Evolutionary conservation across 1,140 invertebrate species (phyloP).

Genomic region (Plectus sambesii): DNA sequence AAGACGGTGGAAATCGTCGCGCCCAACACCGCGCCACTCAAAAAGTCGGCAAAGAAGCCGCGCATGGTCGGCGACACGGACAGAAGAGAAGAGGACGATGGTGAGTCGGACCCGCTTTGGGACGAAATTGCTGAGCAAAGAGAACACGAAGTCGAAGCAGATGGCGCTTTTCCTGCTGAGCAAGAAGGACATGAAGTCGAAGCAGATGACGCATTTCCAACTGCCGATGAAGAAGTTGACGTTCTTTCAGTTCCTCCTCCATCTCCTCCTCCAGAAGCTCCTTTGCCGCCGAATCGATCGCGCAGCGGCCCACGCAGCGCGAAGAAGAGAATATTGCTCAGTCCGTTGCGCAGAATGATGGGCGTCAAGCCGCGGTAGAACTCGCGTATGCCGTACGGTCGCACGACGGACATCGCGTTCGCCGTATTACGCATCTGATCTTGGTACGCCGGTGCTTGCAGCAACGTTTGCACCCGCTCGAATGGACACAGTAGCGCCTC

Average conservation of each 20-base stretch:
- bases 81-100: slow-evolving; percentile 48
- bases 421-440: slow-evolving; percentile 72
- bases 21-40: slow-evolving; percentile 80
- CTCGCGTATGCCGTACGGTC: slow-evolving; percentile 58
- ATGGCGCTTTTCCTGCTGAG: too few species aligned
- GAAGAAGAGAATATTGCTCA: slow-evolving; percentile 80
- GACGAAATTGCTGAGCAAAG: slow-evolving; percentile 11
- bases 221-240: slow-evolving; percentile 31
- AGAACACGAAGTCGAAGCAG: too few species aligned
- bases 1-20: slow-evolving; percentile 81
- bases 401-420: slow-evolving; percentile 63
- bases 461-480: slow-evolving; percentile 81
- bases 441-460: slow-evolving; percentile 76
- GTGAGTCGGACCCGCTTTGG: slow-evolving; percentile 55
- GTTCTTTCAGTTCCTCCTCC: slow-evolving; percentile 5
- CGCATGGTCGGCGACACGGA: slow-evolving; percentile 12
- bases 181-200: too few species aligned
- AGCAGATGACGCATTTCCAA: slow-evolving; percentile 12
- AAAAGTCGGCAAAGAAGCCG: slow-evolving; percentile 59
- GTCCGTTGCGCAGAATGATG: slow-evolving; percentile 73
- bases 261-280: slow-evolving; percentile 49
- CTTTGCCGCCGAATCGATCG: slow-evolving; percentile 17
- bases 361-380: slow-evolving; percentile 59
- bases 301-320: slow-evolving; percentile 65
- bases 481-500: slow-evolving; percentile 85